Conservation (phyloP, 35 echinoderm and acorn worm genomes). For the Eucidaris tribuloides region DNA sequence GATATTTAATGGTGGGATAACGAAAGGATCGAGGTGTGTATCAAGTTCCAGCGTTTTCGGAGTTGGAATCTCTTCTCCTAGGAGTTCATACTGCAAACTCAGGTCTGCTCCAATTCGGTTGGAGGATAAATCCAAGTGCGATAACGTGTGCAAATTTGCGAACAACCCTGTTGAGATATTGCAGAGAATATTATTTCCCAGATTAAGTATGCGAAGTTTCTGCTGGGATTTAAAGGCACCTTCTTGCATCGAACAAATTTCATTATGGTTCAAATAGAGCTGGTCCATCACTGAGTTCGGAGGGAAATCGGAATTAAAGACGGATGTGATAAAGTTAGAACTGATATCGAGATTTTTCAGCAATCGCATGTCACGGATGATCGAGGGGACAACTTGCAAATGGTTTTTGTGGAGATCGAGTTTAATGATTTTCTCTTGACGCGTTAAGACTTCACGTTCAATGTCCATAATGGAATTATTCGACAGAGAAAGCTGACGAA, state of each 20-base stretch:
- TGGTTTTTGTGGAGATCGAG: background rate
- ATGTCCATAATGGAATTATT: background rate
- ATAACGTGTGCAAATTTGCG: background rate
- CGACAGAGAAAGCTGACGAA: background rate
- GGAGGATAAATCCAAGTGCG: constrained; percentile 8
- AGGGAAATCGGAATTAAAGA: background rate
- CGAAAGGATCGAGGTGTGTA: too few species aligned
- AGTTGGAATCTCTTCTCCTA: constrained; percentile 4
- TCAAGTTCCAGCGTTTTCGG: background rate
- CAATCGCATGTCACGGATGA: constrained; percentile 7
- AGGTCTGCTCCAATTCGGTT: constrained; percentile 1
- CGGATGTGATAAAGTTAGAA: background rate
- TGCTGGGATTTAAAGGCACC: background rate
- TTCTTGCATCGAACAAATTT: background rate
- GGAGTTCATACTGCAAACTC: background rate
- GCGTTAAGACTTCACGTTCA: background rate
- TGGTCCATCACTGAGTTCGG: background rate
- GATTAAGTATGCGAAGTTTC: background rate
- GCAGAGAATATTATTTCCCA: constrained; percentile 2
- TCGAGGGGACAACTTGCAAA: background rate
- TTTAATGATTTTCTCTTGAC: constrained; percentile 1
- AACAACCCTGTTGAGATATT: constrained; percentile 17
- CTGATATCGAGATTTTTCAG: background rate
- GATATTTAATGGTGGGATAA: background rate
- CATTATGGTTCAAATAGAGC: background rate